Conservation (phyloP, 2,797 vertebrate species). For the Thaleichthys pacificus region DNA sequence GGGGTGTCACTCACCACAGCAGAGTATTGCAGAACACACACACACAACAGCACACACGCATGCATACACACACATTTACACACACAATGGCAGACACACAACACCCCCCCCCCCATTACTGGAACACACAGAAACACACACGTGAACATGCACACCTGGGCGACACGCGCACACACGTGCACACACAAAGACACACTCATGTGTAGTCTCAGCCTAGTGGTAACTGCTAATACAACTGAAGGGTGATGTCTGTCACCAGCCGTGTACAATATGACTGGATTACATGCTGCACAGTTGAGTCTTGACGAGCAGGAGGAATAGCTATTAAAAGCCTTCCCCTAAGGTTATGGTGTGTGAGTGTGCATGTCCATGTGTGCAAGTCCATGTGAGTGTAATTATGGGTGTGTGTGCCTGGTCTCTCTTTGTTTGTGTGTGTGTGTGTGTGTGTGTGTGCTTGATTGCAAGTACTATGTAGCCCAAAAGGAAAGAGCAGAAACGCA, state of each 20-base stretch:
- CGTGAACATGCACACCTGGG: neutral
- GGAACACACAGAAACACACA: slow-evolving; percentile 8
- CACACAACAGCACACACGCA: slow-evolving; percentile 7
- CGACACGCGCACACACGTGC: neutral
- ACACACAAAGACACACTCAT: too few relatives aligned
- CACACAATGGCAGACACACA: neutral
- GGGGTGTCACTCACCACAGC: slow-evolving; percentile 68
- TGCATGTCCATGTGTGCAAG: too few relatives aligned
- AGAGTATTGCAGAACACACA: slow-evolving; percentile 29
- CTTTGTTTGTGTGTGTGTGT: slow-evolving; percentile 28
- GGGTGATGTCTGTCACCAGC: slow-evolving; percentile 20
- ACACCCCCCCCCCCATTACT: neutral
- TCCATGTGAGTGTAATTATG: neutral
- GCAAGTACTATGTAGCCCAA: slow-evolving; percentile 4
- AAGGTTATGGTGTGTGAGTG: slow-evolving; percentile 14
- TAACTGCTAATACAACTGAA: slow-evolving; percentile 7
- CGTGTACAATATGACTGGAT: slow-evolving; percentile 34
- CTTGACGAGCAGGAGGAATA: slow-evolving; percentile 27
- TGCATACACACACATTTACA: neutral
- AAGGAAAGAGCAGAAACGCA: slow-evolving; percentile 37
- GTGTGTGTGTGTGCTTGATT: neutral
- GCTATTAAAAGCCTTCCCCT: slow-evolving; percentile 54
- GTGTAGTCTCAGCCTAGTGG: too few relatives aligned
- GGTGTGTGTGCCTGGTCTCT: neutral
- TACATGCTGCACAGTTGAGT: slow-evolving; percentile 24